Evolutionary conservation across 1,140 invertebrate species (phyloP), one percentile per base, ranked within the genome.

Genomic region (Heliothis virescens): DNA sequence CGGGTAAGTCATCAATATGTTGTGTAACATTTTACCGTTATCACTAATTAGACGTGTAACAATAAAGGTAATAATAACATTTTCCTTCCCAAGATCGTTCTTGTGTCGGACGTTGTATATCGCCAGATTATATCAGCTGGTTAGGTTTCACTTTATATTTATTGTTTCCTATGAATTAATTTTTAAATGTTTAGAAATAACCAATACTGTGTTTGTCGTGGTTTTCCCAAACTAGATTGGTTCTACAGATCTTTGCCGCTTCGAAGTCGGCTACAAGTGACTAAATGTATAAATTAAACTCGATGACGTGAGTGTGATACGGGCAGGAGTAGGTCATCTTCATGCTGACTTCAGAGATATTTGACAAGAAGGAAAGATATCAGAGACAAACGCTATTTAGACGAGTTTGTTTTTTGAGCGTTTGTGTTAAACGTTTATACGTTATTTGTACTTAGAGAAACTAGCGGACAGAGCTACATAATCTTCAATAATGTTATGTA

Each of bases 371-470:
- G 34, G 3, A 34, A 34, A 7, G 7, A 1, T 41, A 9, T 41
- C 34, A 7, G 3, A 41, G 34, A 41, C 34, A 41, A 41, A 41
- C 34, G 34, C 0, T 5, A 3, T 34, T 34, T 34, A 34, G 7
- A 34, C 34, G 3, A 34, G 4, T 41, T 41, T 41, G 5, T 7
- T 48, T 13, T 48, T 67, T n/a, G 16, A 41, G 63, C 41, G 41
- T 13, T 67, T 48, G 16, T 67, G 63, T 26, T 15, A 71, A 29
- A 53, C 13, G 16, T 50, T 67, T 71, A 53, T 71, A 52, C 59
- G 74, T 29, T 76, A 76, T 76, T 76, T 76, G 34, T 52, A n/a
- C n/a, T n/a, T n/a, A 55, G 59, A 73, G 71, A 76, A 76, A 76
- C 74, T 63, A 41, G 5, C 34, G 34, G 34, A n/a, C n/a, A n/a